A percentile compares a stretch with the other conserved stretches of the same genome.
These are phyloP conservation scores for Sitta carolinensis DNA, from an alignment of 2,797 vertebrate genomes.

Conservation along the genomic window DNA sequence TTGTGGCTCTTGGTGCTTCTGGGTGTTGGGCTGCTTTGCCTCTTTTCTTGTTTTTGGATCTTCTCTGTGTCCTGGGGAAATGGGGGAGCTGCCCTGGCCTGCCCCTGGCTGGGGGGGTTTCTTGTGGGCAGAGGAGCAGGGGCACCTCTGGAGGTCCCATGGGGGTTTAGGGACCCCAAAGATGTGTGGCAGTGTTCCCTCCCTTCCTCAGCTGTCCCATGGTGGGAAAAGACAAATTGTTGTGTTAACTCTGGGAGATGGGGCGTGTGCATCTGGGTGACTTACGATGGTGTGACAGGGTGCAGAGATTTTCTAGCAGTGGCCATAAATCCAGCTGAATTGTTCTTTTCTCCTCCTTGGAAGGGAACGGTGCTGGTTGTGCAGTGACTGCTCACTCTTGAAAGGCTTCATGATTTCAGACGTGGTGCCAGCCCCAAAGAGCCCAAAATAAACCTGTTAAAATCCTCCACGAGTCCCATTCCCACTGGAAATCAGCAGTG, in stretches of 20 bases:
- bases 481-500: neutral
- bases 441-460: neutral
- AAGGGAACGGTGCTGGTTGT: neutral
- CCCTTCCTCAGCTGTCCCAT: neutral
- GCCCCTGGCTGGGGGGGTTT: neutral
- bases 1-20: neutral
- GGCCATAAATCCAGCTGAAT: neutral
- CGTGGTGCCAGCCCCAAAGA: neutral
- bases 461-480: neutral
- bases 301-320: neutral
- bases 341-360: neutral
- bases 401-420: neutral
- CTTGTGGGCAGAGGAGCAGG: neutral
- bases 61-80: fast-evolving
- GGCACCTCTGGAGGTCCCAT: neutral
- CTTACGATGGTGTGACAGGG: neutral
- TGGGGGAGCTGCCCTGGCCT: neutral
- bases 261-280: neutral
- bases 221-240: neutral
- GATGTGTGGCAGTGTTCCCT: fast-evolving
- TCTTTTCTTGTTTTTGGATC: neutral
- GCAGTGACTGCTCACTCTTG: neutral
- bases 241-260: neutral
- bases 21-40: neutral
- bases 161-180: fast-evolving